Conservation (phyloP, 2,888 invertebrate species). For the Acleris sparsana region DNA sequence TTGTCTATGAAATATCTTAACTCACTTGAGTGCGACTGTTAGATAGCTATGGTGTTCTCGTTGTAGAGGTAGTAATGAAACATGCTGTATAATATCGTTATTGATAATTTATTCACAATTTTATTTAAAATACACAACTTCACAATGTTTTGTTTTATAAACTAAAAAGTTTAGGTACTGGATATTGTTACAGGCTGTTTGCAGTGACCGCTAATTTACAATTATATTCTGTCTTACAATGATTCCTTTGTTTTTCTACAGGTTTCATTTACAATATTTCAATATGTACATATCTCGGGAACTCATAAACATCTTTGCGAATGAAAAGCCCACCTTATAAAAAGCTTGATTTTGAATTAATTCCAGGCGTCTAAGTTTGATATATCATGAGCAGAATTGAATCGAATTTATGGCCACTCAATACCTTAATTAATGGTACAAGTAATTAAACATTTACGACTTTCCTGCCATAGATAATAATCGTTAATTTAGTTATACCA, state of each 20-base stretch:
- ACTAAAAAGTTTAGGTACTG: constrained; percentile 81
- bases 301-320: constrained; percentile 57
- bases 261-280: constrained; percentile 70
- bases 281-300: constrained; percentile 70
- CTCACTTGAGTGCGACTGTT: too few relatives aligned
- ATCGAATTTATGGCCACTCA: constrained; percentile 77
- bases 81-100: constrained; percentile 75
- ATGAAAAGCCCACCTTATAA: constrained; percentile 41
- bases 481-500: constrained; percentile 43
- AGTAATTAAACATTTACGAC: constrained; percentile 58
- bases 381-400: constrained; percentile 55
- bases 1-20: too few relatives aligned
- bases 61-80: constrained; percentile 44
- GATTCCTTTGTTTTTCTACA: constrained; percentile 65
- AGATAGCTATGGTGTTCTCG: too few relatives aligned
- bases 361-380: constrained; percentile 5
- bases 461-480: constrained; percentile 29
- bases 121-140: constrained; percentile 84
- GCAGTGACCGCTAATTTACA: constrained; percentile 75
- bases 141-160: constrained; percentile 81
- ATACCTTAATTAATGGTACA: constrained; percentile 72
- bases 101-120: constrained; percentile 84
- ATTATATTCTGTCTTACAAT: constrained; percentile 61
- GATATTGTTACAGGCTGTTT: constrained; percentile 75
- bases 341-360: neutral